These are phyloP conservation scores for Aplocera efformata DNA, from an alignment of 2,888 invertebrate species.

Conservation along the genomic window DNA sequence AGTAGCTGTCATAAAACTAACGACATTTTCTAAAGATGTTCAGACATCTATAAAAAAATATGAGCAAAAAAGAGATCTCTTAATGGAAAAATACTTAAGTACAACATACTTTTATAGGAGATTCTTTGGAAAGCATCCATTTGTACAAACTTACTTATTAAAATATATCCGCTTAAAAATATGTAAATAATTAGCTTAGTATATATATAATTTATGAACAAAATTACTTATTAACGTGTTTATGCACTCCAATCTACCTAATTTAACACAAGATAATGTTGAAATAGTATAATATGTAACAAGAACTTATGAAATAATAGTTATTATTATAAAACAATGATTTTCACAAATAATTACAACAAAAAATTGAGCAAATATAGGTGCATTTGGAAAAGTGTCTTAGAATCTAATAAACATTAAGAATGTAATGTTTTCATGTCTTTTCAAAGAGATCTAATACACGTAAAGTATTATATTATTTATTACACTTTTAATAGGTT, in stretches of 20 bases:
- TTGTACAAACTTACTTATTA: constrained; percentile 50
- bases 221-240: too few species aligned
- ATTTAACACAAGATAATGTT: too few species aligned
- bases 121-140: constrained; percentile 77
- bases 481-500: constrained; percentile 28
- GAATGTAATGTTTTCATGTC: constrained; percentile 25
- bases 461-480: too few species aligned
- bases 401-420: constrained; percentile 18
- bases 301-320: too few species aligned
- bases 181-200: too few species aligned
- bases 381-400: constrained; percentile 48
- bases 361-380: constrained; percentile 65
- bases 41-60: constrained; percentile 35
- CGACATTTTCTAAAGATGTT: constrained; percentile 28
- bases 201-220: too few species aligned
- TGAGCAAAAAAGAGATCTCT: constrained; percentile 69
- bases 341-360: constrained; percentile 8
- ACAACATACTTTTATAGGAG: constrained; percentile 55
- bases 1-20: constrained; percentile 52
- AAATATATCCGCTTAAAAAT: too few species aligned
- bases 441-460: constrained; percentile 38
- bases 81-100: constrained; percentile 54
- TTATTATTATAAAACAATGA: too few species aligned
- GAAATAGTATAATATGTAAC: too few species aligned
- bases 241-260: constrained; percentile 18